Base-by-base conservation (phyloP, 2,797 vertebrate genomes). In the Fistularia tabacaria region DNA sequence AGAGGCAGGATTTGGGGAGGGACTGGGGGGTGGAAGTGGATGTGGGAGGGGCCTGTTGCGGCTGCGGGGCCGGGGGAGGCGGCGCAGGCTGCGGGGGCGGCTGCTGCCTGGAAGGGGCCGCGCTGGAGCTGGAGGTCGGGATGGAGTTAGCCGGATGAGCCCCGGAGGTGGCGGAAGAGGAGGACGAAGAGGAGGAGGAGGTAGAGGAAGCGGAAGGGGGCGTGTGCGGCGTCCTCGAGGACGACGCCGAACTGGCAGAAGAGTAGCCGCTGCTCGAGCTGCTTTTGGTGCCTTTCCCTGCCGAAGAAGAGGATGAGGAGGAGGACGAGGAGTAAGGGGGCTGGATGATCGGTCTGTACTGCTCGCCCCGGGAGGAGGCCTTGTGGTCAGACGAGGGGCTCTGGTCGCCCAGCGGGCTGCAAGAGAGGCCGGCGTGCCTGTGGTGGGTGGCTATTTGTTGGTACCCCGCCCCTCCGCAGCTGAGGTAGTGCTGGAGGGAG, bases 401-500 rank as follows among this genome's bases (percentile, higher is more conserved):
- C 55, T 94, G 93, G 8, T 97, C 95, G 0, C 93, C 93, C 44
- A 97, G 47, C 0, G 95, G 95, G 71, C 95, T 98, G 77, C 95
- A 98, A 11, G 94, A 91, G 12, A 97, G 88, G 7, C 94, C 91
- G 7, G 93, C 92, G 25, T 96, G 95, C 59, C 91, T 86, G 70
- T 90, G 87, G 60, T 92, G 92, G 46, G 82, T 77, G 36, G 93
- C 87, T 51, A 96, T 92, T 66, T 95, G 93, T 69, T 94, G 93
- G 80, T 97, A 98, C 69, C 91, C 89, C 0, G 94, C 91, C 8
- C 90, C 90, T 49, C 93, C 94, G 49, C 95, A 97, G 81, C 95
- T 96, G 71, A 98, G 89, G 78, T 96, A 98, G 70, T 98, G 95
- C 91, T 98, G 95, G 8, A 98, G 91, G 51, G 93, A 91, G 60